Base-by-base conservation (phyloP, 2,113 vertebrate genomes). In the Nothoprocta pentlandii region DNA sequence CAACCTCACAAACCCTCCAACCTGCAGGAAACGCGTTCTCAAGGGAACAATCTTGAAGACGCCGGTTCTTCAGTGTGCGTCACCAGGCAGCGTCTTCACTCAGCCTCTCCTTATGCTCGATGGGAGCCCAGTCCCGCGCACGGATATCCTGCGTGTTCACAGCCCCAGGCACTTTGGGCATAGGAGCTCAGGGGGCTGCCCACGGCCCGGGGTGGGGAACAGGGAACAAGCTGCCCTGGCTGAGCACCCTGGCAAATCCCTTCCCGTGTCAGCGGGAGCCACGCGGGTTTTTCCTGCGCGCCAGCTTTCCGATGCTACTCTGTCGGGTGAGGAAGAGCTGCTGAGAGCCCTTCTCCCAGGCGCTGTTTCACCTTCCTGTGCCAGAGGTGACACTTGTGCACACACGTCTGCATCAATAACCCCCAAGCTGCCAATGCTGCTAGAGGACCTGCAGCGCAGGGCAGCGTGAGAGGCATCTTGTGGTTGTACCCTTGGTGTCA, bases 1-100 rank as follows among this genome's bases (percentile, higher is more conserved):
- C 73, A 89, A 81, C 78, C 88, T 95, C 87, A 91, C 92, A 96
- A 96, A 95, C 85, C 92, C 74, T 90, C 68, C 87, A 91, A 95
- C 85, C 89, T 34, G 76, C 87, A 93, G 94, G 95, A 93, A 91
- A 81, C 75, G 67, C 4, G 3, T 77, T 95, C 95, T 93, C 74
- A 95, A 80, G 95, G 69, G 61, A 59, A 71, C 89, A 77, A 91
- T 46, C 94, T 89, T 93, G 83, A 90, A 96, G 93, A 85, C 2
- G 8, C 84, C 94, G 64, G 86, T 93, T 95, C 87, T 95, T 97
- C 21, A 49, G 49, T 10, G 49, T 23, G 9, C 22, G 49, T 49
- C 49, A 49, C 21, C 21, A 49, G 49, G 21, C 49, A 11, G 49
- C 22, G 49, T 17, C 41, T 20, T 90, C 63, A 12, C 28, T 74